Evolutionary conservation across 1,140 invertebrate species (phyloP).

Genomic region (Drosophila kohkoa): DNA sequence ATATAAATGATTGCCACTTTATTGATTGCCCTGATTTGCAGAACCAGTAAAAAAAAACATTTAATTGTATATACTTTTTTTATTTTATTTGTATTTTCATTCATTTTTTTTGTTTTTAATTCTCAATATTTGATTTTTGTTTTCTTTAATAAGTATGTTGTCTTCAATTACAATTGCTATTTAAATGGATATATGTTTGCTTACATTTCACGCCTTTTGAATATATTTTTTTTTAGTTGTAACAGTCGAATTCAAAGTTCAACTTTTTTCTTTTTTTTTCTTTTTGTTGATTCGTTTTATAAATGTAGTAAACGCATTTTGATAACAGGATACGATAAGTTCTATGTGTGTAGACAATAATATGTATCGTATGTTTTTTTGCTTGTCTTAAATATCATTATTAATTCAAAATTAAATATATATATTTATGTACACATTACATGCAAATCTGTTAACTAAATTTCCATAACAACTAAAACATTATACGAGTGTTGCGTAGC

Average conservation of each 20-base stretch:
- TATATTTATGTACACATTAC: constrained; percentile 61
- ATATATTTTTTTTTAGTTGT: constrained; percentile 57
- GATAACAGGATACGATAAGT: constrained; percentile 73
- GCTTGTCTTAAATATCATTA: constrained; percentile 22
- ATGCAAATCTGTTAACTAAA: constrained; percentile 73
- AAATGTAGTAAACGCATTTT: constrained; percentile 83
- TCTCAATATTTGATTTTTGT: constrained; percentile 50
- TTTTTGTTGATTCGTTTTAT: constrained; percentile 61
- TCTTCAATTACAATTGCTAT: constrained; percentile 78
- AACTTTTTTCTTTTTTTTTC: constrained; percentile 26
- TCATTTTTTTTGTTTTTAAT: constrained; percentile 43
- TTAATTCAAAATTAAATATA: constrained; percentile 31
- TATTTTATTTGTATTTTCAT: constrained; percentile 51
- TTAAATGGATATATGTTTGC: constrained; percentile 64
- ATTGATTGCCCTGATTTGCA: constrained; percentile 47
- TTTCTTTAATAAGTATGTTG: constrained; percentile 53
- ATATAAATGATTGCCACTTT: constrained; percentile 63
- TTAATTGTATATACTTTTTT: constrained; percentile 30
- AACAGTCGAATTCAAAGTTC: constrained; percentile 36
- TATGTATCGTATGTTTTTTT: constrained; percentile 30
- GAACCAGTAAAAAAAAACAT: constrained; percentile 13
- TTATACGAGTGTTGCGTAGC: constrained; percentile 41
- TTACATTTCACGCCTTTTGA: constrained; percentile 67
- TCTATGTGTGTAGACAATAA: constrained; percentile 43
- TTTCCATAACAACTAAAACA: constrained; percentile 68